A percentile compares a stretch with the other conserved stretches of the same genome.
These are phyloP conservation scores for Chelonus insularis DNA, from an alignment of 1,140 invertebrate species.

Conservation along the genomic window DNA sequence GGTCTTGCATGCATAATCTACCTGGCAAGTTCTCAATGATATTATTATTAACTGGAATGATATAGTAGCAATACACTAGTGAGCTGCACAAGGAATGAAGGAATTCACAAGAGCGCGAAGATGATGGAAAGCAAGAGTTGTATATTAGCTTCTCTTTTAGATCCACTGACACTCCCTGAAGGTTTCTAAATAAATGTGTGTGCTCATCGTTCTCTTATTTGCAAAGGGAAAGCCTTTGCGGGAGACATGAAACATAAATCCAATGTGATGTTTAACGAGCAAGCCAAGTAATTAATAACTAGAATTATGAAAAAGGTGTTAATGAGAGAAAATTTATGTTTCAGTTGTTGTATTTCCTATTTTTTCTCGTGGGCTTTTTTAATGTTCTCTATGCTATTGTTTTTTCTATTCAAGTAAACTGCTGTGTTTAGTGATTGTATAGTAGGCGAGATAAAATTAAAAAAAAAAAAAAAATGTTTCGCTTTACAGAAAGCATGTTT, in stretches of 20 bases:
- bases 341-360: background rate
- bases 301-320: background rate
- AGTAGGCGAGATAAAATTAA: no score
- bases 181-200: background rate
- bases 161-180: no score
- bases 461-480: no score
- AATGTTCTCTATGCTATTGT: background rate
- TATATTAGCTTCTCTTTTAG: no score
- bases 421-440: no score
- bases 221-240: background rate
- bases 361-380: background rate
- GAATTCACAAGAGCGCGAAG: no score
- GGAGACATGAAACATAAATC: constrained; percentile 1
- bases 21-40: constrained; percentile 25
- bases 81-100: no score
- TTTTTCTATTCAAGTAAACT: no score
- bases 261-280: constrained; percentile 8
- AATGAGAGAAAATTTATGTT: constrained; percentile 10
- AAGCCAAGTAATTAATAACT: constrained; percentile 18
- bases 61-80: no score
- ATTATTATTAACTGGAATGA: constrained; percentile 9
- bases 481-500: no score
- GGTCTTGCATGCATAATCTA: constrained; percentile 8
- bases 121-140: no score
- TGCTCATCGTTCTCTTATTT: background rate